phyloP scores from a whole-genome alignment of 2,113 vertebrate species.

The Carettochelys insculpta region DNA sequence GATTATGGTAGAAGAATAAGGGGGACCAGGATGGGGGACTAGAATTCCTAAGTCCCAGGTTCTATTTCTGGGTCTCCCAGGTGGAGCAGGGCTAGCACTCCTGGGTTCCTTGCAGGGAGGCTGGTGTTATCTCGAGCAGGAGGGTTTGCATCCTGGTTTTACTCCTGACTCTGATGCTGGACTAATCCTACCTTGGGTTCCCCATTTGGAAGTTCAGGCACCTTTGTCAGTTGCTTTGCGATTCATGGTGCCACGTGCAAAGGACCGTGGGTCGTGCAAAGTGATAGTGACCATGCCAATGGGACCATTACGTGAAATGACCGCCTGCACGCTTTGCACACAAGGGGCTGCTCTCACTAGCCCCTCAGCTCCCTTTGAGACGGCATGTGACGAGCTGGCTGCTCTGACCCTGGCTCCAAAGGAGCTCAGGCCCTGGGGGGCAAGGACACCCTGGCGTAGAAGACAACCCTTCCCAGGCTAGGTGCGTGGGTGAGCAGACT shows the following conservation, averaged over 20 bases:
- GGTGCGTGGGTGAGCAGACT: too few relatives aligned
- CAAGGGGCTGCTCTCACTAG: too few relatives aligned
- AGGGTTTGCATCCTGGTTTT: background rate
- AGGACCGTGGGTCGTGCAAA: too few relatives aligned
- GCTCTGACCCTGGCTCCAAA: background rate
- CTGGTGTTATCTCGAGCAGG: background rate
- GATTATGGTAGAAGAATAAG: background rate
- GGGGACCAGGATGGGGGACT: background rate
- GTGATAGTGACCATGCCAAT: background rate
- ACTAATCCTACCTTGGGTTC: background rate
- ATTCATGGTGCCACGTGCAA: background rate
- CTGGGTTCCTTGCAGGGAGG: background rate
- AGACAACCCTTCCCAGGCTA: too few relatives aligned
- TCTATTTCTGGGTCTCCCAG: background rate
- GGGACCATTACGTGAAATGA: too few relatives aligned
- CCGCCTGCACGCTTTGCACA: too few relatives aligned
- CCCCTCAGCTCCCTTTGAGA: background rate
- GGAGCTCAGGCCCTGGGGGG: accelerated
- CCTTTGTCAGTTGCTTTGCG: background rate
- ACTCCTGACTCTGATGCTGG: background rate
- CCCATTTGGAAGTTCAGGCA: background rate
- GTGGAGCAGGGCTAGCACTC: background rate
- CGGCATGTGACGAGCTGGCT: background rate
- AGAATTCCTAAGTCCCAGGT: background rate
- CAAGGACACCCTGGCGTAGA: too few relatives aligned